Conservation (phyloP, 2,797 vertebrate species). For the Champsocephalus esox region DNA sequence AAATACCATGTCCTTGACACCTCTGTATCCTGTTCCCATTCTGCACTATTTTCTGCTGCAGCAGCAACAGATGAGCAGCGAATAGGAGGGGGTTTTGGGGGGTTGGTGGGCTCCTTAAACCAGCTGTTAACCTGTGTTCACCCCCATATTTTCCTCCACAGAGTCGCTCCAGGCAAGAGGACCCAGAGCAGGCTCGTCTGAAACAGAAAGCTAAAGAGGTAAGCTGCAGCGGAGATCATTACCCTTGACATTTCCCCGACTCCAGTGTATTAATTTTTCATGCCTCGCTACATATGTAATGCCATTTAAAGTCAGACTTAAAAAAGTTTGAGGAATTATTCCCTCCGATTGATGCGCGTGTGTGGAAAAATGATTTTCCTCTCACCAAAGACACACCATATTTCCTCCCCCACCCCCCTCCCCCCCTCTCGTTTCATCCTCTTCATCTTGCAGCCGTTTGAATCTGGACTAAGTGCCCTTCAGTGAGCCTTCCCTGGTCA, state of each 20-base stretch:
- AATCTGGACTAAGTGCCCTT: conserved; percentile 43
- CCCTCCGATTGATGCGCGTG: conserved; percentile 91
- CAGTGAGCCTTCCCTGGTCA: not conserved
- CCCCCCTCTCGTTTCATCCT: conserved; percentile 27
- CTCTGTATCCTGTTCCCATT: conserved; percentile 86
- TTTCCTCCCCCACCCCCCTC: conserved; percentile 16
- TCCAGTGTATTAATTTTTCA: conserved; percentile 95
- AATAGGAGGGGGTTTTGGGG: not conserved
- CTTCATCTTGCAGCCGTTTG: conserved; percentile 38
- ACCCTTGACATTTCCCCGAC: conserved; percentile 96
- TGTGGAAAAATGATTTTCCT: conserved; percentile 88
- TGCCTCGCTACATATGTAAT: conserved; percentile 95
- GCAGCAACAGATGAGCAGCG: conserved; percentile 87
- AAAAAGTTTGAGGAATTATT: conserved; percentile 96
- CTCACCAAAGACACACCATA: conserved; percentile 25
- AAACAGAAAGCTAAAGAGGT: conserved; percentile 97
- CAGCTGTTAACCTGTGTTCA: conserved; percentile 93
- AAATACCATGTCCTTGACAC: conserved; percentile 88
- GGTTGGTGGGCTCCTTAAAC: conserved; percentile 83
- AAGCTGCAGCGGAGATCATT: conserved; percentile 92
- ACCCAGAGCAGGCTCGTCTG: conserved; percentile 93
- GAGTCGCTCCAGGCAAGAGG: conserved; percentile 95
- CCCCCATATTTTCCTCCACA: conserved; percentile 73
- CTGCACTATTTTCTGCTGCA: conserved; percentile 88
- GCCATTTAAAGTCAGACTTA: conserved; percentile 95